These are phyloP conservation scores for Crotalus helleri DNA, from an alignment of 2,113 vertebrate species.

Conservation along the genomic window DNA sequence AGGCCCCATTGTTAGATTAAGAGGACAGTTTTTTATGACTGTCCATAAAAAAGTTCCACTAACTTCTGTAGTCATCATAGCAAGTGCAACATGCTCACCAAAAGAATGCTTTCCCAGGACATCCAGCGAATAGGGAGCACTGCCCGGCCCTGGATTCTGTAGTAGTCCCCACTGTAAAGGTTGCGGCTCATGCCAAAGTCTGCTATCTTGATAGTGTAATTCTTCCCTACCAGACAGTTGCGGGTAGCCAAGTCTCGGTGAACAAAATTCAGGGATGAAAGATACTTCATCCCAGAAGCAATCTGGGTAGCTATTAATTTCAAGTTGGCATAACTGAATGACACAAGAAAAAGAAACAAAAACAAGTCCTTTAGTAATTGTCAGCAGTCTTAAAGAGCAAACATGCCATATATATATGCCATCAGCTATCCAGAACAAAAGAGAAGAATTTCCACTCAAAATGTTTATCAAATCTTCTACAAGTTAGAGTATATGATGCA, in stretches of 20 bases:
- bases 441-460: background rate
- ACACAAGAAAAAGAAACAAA: background rate
- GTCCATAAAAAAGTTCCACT: background rate
- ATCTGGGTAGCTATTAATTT: conserved; percentile 89
- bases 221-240: conserved; percentile 94
- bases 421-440: background rate
- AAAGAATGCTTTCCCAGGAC: conserved; percentile 97
- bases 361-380: background rate
- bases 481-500: background rate
- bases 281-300: conserved; percentile 94
- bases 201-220: conserved; percentile 93
- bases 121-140: conserved; percentile 99
- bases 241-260: conserved; percentile 95
- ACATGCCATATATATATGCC: background rate
- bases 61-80: background rate
- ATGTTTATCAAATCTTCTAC: background rate
- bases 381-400: background rate
- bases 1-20: background rate
- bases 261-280: conserved; percentile 95
- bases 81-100: conserved; percentile 70
- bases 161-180: conserved; percentile 96
- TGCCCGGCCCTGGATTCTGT: conserved; percentile 92
- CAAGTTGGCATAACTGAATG: conserved; percentile 76
- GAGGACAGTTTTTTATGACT: background rate
- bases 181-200: conserved; percentile 99